Conservation (phyloP, 2,888 invertebrate genomes). For the Graphium colonna region DNA sequence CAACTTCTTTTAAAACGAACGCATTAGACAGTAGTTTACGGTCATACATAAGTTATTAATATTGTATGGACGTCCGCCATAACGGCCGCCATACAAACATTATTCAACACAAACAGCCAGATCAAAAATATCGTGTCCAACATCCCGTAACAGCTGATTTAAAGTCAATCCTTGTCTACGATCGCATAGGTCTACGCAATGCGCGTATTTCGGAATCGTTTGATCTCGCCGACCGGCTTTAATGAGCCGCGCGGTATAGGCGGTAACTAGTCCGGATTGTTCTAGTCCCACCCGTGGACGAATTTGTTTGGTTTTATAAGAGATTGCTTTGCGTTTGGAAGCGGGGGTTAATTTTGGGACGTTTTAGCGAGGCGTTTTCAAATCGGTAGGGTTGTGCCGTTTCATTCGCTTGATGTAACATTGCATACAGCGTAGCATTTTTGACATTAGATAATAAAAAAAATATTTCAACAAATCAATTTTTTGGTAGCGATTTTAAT, state of each 20-base stretch:
- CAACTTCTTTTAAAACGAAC: no score
- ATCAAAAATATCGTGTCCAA: slow-evolving; percentile 26
- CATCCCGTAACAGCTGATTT: slow-evolving; percentile 37
- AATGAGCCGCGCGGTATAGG: slow-evolving; percentile 69
- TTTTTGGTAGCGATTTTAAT: no score
- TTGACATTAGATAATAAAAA: no score
- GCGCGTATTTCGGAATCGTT: slow-evolving; percentile 80
- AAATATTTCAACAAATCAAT: no score
- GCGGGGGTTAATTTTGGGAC: slow-evolving; percentile 1
- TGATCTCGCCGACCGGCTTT: slow-evolving; percentile 81
- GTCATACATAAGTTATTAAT: no score
- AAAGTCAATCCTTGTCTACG: slow-evolving; percentile 37
- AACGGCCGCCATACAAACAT: neutral
- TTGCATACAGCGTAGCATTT: no score
- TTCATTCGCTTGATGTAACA: no score
- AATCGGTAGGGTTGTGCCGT: neutral
- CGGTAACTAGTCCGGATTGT: slow-evolving; percentile 71
- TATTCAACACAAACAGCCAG: slow-evolving; percentile 5
- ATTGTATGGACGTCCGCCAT: neutral
- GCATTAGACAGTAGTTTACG: neutral
- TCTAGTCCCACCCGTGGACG: slow-evolving; percentile 44
- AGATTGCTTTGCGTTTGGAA: slow-evolving; percentile 14
- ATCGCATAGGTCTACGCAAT: slow-evolving; percentile 50
- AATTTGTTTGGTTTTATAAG: slow-evolving; percentile 52
- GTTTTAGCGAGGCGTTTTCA: neutral